A percentile compares a stretch with the other conserved stretches of the same genome.
phyloP scores from a whole-genome alignment of 2,888 invertebrate genomes.

The Cloeon dipterum region DNA sequence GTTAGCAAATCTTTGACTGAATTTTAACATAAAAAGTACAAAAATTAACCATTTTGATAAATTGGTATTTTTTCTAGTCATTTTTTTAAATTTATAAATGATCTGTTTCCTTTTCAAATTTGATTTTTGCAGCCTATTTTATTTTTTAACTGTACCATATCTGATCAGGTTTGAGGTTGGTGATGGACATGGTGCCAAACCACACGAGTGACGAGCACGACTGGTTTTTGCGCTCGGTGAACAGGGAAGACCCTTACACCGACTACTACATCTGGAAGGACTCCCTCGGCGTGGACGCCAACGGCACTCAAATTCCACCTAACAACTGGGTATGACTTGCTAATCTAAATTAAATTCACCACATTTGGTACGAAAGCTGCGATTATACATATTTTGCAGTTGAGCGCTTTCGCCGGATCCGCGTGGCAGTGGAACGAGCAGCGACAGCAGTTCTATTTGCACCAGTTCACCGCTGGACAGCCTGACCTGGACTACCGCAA shows the following conservation, averaged over 20 bases:
- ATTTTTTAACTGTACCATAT: not conserved
- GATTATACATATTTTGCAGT: conserved; percentile 7
- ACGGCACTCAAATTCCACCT: conserved; percentile 6
- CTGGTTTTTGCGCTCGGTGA: conserved; percentile 23
- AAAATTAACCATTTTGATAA: too few species aligned
- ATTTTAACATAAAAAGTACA: too few species aligned
- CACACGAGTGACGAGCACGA: conserved; percentile 19
- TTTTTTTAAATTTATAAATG: too few species aligned
- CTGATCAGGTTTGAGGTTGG: conserved; percentile 4
- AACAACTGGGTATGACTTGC: conserved; percentile 13
- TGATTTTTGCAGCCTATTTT: too few species aligned
- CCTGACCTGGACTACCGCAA: conserved; percentile 48
- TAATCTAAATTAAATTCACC: too few species aligned
- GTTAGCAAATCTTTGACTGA: too few species aligned
- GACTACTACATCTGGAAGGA: conserved; percentile 24
- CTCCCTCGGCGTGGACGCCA: conserved; percentile 2
- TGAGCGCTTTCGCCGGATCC: conserved; percentile 32
- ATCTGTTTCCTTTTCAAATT: too few species aligned
- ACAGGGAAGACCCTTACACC: conserved; percentile 15
- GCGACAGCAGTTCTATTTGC: conserved; percentile 41
- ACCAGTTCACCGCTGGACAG: conserved; percentile 36
- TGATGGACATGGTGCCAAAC: conserved; percentile 14
- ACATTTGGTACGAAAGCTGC: too few species aligned
- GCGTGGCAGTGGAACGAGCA: conserved; percentile 42
- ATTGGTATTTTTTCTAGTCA: too few species aligned